Conservation (phyloP, 1,140 invertebrate species). For the Sycophila sp. region DNA sequence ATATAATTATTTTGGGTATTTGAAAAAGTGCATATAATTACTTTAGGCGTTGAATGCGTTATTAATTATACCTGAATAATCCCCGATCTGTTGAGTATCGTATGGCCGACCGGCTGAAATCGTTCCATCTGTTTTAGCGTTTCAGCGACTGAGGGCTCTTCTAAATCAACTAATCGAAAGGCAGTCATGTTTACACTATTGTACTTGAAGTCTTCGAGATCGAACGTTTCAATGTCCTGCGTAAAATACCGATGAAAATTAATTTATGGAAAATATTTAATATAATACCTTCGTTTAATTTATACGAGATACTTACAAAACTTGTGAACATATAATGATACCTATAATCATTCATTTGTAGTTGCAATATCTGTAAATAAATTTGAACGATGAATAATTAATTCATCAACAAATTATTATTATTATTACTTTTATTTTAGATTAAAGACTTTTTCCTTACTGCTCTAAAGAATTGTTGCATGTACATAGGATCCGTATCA, state of each 20-base stretch:
- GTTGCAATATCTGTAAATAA: conserved; percentile 69
- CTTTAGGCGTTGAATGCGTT: too few species aligned
- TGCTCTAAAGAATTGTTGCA: conserved; percentile 82
- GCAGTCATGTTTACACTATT: conserved; percentile 76
- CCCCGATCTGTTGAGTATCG: conserved; percentile 69
- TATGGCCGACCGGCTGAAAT: conserved; percentile 68
- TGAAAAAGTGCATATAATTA: too few species aligned
- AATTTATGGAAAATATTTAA: background rate
- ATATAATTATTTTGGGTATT: too few species aligned
- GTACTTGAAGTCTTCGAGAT: conserved; percentile 74
- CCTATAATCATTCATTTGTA: conserved; percentile 78
- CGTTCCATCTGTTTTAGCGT: conserved; percentile 74
- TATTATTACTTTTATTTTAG: too few species aligned
- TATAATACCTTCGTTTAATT: background rate
- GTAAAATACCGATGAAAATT: conserved; percentile 15
- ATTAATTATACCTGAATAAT: conserved; percentile 72
- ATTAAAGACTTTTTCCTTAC: too few species aligned
- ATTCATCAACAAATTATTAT: too few species aligned
- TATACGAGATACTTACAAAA: conserved; percentile 72
- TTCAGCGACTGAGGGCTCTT: conserved; percentile 67
- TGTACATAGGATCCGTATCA: conserved; percentile 81
- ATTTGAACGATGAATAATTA: too few species aligned
- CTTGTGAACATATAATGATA: conserved; percentile 78
- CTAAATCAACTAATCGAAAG: conserved; percentile 71
- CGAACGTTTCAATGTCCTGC: conserved; percentile 73